Percentiles rank a stretch among this genome's conserved stretches.
phyloP scores from a whole-genome alignment of 1,140 invertebrate species.

The Batillaria attramentaria region DNA sequence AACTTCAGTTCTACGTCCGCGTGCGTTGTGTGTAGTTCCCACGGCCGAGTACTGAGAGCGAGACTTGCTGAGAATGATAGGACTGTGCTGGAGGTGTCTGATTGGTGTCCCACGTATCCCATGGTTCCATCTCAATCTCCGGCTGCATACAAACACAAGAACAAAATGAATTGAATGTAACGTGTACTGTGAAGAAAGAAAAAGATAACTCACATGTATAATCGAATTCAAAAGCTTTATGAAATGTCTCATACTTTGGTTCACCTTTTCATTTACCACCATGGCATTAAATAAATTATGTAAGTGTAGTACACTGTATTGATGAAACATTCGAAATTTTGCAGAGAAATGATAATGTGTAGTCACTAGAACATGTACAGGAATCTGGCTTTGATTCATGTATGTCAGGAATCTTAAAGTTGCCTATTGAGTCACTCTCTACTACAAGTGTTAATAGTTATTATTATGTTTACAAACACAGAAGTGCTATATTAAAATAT shows the following conservation, averaged over 20 bases:
- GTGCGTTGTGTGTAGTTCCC: not conserved
- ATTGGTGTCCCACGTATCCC: constrained; percentile 24
- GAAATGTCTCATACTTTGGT: not conserved
- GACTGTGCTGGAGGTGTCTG: not conserved
- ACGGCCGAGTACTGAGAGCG: not conserved
- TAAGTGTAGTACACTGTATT: too few relatives aligned
- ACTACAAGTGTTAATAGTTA: not conserved
- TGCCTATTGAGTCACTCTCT: too few relatives aligned
- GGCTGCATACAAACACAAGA: not conserved
- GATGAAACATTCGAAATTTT: too few relatives aligned
- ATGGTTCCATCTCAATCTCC: constrained; percentile 32
- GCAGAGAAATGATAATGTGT: too few relatives aligned
- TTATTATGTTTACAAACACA: not conserved
- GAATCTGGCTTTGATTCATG: too few relatives aligned
- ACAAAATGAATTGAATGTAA: not conserved
- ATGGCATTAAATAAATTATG: not conserved
- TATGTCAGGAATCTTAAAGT: too few relatives aligned
- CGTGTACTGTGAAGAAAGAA: not conserved
- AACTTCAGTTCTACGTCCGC: too few relatives aligned
- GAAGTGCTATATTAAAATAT: not conserved
- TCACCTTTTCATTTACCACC: not conserved
- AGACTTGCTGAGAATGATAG: constrained; percentile 21
- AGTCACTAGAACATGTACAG: too few relatives aligned
- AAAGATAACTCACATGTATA: not conserved
- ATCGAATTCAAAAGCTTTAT: not conserved